Evolutionary conservation across 2,113 vertebrate species (phyloP).

Genomic region (Halichoerus grypus): DNA sequence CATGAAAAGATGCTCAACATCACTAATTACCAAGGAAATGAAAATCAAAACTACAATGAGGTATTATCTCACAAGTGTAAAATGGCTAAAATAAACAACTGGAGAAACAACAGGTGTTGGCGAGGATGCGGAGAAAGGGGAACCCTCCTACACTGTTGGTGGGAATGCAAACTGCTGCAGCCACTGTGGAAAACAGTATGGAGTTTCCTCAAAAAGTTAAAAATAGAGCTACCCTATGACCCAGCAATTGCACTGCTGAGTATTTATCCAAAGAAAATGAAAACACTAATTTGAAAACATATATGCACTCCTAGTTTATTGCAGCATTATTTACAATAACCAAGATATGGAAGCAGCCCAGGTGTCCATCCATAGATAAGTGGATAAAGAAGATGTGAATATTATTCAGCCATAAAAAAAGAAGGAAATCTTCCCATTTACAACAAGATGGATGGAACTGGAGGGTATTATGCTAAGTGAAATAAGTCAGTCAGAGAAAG

Average conservation of each 20-base stretch:
- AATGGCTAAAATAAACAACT: background rate
- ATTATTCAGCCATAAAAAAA: background rate
- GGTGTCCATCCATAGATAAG: background rate
- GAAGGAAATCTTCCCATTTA: background rate
- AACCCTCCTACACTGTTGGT: rapidly evolving
- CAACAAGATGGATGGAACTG: background rate
- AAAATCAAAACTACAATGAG: background rate
- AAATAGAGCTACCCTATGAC: background rate
- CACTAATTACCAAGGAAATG: background rate
- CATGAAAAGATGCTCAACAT: background rate
- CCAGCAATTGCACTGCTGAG: background rate
- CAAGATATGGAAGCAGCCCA: background rate
- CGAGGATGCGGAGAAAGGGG: background rate
- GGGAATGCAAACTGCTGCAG: background rate
- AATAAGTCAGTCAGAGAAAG: background rate
- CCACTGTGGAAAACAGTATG: background rate
- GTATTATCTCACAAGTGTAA: background rate
- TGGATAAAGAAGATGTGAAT: background rate
- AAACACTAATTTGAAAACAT: background rate
- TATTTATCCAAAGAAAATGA: background rate
- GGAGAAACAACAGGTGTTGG: background rate
- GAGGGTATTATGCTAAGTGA: background rate
- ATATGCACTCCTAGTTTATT: background rate
- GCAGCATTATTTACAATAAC: background rate
- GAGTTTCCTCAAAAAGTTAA: background rate